Base-by-base conservation (phyloP, 2,113 vertebrate genomes). In the Ceyx cyanopectus region DNA sequence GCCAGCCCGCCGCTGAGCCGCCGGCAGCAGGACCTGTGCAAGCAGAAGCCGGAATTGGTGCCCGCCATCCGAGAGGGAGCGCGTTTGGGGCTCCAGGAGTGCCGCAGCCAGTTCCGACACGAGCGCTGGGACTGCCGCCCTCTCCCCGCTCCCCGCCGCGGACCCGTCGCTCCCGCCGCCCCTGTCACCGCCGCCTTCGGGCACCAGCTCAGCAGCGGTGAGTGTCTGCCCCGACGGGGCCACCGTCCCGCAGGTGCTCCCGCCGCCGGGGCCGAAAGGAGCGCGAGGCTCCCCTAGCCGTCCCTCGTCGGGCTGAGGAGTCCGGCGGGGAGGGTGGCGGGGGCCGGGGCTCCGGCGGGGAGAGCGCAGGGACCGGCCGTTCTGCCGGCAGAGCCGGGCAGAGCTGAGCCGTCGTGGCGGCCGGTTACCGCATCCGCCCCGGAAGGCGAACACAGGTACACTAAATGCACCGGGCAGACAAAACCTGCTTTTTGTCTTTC, bases 71-170 rank as follows among this genome's bases (percentile, higher is more conserved):
- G 95, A 32, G 98, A 98, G 81, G 99, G 99, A 73, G 99, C 99
- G 20, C 98, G 98, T 16, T 97, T 99, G 76, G 99, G 98, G 75
- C 96, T 99, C 68, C 87, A 97, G 29, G 99, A 99, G 96, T 99
- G 99, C 95, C 97, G 98, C 86, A 98, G 95, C 63, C 99, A 99
- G 97, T 99, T 99, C 97, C 97, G 97, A 76, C 98, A 99, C 86
- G 99, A 99, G 95, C 95, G 99, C 56, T 99, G 99, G 99, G 98
- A 99, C 98, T 99, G 99, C 95, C 97, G 97, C 29, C 92, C 84
- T 7, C 74, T 87, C 21, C 84, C 86, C 48, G 80, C 86, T 56
- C 77, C 60, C 43, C 80, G 79, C 26, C 65, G 94, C 78, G 45
- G 93, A 4, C 20, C 89, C 41, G 43, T 48, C 20, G 62, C 6